Evolutionary conservation across 2,113 vertebrate species (phyloP).

Genomic region (Enhydra lutris): DNA sequence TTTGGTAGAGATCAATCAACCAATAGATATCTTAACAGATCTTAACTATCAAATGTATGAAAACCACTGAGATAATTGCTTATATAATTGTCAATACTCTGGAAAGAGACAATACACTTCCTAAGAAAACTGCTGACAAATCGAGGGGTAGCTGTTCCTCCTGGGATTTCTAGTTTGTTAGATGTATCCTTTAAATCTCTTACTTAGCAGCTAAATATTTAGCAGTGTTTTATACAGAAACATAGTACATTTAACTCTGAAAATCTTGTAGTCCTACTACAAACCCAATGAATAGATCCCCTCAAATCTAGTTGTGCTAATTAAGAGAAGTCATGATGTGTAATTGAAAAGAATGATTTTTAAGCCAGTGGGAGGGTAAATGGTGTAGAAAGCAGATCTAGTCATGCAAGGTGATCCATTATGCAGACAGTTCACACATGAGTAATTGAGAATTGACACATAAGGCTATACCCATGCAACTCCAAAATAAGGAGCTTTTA

Average conservation of each 20-base stretch:
- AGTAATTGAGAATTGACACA: neutral
- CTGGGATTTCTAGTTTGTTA: neutral
- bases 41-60: neutral
- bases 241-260: neutral
- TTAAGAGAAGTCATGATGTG: neutral
- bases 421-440: neutral
- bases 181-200: neutral
- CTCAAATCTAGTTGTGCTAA: neutral
- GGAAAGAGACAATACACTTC: neutral
- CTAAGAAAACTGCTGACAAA: neutral
- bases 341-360: neutral
- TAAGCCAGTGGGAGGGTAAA: neutral
- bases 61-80: neutral
- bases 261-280: neutral
- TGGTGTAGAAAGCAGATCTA: neutral
- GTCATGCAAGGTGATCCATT: neutral
- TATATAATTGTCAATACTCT: neutral
- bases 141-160: neutral
- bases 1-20: neutral
- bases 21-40: neutral
- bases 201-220: neutral
- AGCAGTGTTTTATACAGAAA: neutral
- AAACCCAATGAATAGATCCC: neutral
- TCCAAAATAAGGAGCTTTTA: neutral
- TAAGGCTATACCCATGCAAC: neutral